phyloP scores from a whole-genome alignment of 1,140 invertebrate species.

The Euura lappo region DNA sequence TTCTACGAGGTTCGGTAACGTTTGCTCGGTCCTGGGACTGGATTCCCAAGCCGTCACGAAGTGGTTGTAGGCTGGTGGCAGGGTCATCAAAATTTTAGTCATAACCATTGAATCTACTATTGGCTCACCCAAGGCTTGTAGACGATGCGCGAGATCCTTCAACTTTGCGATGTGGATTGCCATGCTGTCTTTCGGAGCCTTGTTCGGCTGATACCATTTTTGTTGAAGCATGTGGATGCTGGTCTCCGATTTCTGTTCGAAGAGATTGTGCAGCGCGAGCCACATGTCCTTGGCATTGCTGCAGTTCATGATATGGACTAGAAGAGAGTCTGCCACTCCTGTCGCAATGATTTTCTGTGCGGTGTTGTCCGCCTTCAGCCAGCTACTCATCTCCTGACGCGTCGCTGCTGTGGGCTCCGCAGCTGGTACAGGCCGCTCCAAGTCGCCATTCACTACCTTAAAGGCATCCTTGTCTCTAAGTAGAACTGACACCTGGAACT shows the following conservation, averaged over 20 bases:
- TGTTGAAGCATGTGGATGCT: slow-evolving; percentile 21
- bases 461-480: slow-evolving; percentile 16
- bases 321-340: slow-evolving; percentile 28
- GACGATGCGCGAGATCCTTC: slow-evolving; percentile 29
- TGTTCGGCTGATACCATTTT: slow-evolving; percentile 38
- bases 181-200: slow-evolving; percentile 26
- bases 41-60: slow-evolving; percentile 38
- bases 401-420: background rate
- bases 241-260: slow-evolving; percentile 43
- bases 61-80: slow-evolving; percentile 36
- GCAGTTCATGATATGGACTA: slow-evolving; percentile 44
- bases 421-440: background rate
- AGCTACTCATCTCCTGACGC: slow-evolving; percentile 13
- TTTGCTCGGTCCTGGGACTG: slow-evolving; percentile 10
- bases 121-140: slow-evolving; percentile 32
- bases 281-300: slow-evolving; percentile 29
- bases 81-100: slow-evolving; percentile 42
- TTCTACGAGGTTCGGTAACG: background rate
- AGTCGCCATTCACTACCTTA: slow-evolving; percentile 13
- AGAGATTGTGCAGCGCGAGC: slow-evolving; percentile 37
- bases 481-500: slow-evolving; percentile 25
- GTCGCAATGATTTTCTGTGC: slow-evolving; percentile 34
- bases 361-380: slow-evolving; percentile 25
- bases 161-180: slow-evolving; percentile 32
- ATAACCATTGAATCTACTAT: slow-evolving; percentile 36